These are phyloP conservation scores for Mythimna loreyi DNA, from an alignment of 2,888 invertebrate genomes.

Conservation along the genomic window DNA sequence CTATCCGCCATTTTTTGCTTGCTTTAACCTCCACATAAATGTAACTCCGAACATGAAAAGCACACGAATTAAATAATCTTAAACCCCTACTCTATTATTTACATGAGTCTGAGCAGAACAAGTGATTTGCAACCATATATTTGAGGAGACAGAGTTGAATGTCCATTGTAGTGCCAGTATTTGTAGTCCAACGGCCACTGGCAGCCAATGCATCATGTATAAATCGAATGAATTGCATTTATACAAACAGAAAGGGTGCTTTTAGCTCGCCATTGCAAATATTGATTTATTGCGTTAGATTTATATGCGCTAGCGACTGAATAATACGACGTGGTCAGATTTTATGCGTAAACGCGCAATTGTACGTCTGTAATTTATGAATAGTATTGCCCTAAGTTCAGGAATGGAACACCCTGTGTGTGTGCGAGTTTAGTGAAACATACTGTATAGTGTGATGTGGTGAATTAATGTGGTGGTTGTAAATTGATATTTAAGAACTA, in stretches of 20 bases:
- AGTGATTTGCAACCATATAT: slow-evolving; percentile 17
- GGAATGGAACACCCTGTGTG: slow-evolving; percentile 8
- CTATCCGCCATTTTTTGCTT: slow-evolving; percentile 2
- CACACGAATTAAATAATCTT: slow-evolving; percentile 57
- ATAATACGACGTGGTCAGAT: slow-evolving; percentile 61
- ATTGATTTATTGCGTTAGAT: slow-evolving; percentile 83
- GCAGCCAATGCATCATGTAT: slow-evolving; percentile 76
- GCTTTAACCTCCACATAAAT: slow-evolving; percentile 9
- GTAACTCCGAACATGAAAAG: slow-evolving; percentile 38
- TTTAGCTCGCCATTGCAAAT: slow-evolving; percentile 74
- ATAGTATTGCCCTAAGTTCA: slow-evolving; percentile 26
- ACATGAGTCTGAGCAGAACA: slow-evolving; percentile 13
- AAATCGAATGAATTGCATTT: slow-evolving; percentile 74
- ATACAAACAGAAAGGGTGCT: slow-evolving; percentile 84
- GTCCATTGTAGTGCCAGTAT: slow-evolving; percentile 39
- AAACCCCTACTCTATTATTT: slow-evolving; percentile 43
- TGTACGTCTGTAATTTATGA: slow-evolving; percentile 51
- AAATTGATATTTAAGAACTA: neutral
- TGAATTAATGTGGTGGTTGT: slow-evolving; percentile 2
- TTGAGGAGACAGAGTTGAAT: slow-evolving; percentile 29
- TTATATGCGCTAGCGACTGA: slow-evolving; percentile 67
- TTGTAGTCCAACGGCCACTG: slow-evolving; percentile 47
- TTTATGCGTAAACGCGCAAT: slow-evolving; percentile 60
- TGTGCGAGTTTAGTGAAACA: neutral
- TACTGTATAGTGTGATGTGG: slow-evolving; percentile 2